Conservation (phyloP, 2,888 invertebrate genomes). For the Saturnia pavonia region DNA sequence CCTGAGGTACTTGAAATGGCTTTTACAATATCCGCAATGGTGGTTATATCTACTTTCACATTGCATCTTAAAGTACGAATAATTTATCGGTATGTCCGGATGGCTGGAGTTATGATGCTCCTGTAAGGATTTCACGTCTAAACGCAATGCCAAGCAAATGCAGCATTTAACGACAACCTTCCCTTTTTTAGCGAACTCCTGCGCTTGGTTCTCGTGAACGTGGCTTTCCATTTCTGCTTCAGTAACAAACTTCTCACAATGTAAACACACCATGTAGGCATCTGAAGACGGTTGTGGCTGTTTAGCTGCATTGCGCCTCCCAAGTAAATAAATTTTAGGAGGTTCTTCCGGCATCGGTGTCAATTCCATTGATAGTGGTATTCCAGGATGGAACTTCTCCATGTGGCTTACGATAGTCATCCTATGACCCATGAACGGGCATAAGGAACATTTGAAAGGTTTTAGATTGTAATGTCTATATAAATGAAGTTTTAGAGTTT, state of each 20-base stretch:
- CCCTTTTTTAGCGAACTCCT: slow-evolving; percentile 56
- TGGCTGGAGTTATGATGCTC: slow-evolving; percentile 61
- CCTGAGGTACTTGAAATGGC: slow-evolving; percentile 42
- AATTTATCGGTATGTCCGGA: slow-evolving; percentile 43
- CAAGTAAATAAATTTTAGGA: slow-evolving; percentile 26
- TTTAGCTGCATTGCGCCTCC: slow-evolving; percentile 16
- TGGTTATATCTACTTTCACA: slow-evolving; percentile 39
- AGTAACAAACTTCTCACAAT: slow-evolving; percentile 52
- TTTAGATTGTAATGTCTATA: slow-evolving; percentile 72
- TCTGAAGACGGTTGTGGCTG: slow-evolving; percentile 16
- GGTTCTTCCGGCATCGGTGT: slow-evolving; percentile 38
- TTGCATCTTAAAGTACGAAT: slow-evolving; percentile 48
- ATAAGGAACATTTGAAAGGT: slow-evolving; percentile 68
- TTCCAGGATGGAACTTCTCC: slow-evolving; percentile 46
- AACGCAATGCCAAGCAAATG: slow-evolving; percentile 59
- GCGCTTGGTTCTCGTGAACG: slow-evolving; percentile 42
- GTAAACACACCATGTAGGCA: slow-evolving; percentile 49
- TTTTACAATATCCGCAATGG: slow-evolving; percentile 46
- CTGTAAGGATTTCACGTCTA: slow-evolving; percentile 47
- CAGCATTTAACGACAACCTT: slow-evolving; percentile 70
- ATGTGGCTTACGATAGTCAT: slow-evolving; percentile 54
- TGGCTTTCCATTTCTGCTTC: slow-evolving; percentile 42
- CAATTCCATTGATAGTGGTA: slow-evolving; percentile 29
- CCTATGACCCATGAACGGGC: slow-evolving; percentile 52
- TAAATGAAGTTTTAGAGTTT: slow-evolving; percentile 62